Percentiles rank a stretch among this genome's conserved stretches.
phyloP scores from a whole-genome alignment of 2,888 invertebrate genomes.

The Hofmannophila pseudospretella region DNA sequence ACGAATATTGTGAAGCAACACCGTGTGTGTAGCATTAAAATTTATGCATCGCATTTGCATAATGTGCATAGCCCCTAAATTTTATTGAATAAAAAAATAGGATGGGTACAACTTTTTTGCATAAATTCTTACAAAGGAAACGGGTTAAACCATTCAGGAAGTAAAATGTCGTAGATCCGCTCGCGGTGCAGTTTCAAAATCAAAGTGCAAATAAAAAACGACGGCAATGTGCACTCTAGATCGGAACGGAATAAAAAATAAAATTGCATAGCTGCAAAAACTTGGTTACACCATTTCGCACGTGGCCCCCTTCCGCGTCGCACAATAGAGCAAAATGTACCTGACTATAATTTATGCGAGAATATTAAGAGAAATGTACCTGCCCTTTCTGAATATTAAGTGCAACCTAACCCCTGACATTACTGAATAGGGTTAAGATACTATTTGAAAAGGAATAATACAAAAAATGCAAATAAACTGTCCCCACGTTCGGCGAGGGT shows the following conservation, averaged over 20 bases:
- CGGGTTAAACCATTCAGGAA: slow-evolving; percentile 76
- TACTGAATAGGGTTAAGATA: slow-evolving; percentile 76
- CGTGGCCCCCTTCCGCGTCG: slow-evolving; percentile 42
- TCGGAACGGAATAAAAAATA: slow-evolving; percentile 27
- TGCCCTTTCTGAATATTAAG: slow-evolving; percentile 79
- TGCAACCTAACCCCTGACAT: slow-evolving; percentile 79
- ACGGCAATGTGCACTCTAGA: slow-evolving; percentile 27
- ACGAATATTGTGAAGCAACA: slow-evolving; percentile 26
- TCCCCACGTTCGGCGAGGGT: slow-evolving; percentile 63
- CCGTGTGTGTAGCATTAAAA: slow-evolving; percentile 50
- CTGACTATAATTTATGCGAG: slow-evolving; percentile 79
- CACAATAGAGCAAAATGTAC: slow-evolving; percentile 75
- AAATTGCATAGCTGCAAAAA: slow-evolving; percentile 27
- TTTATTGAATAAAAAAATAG: slow-evolving; percentile 79
- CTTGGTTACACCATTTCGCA: slow-evolving; percentile 38
- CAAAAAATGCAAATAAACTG: slow-evolving; percentile 77
- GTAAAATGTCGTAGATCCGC: slow-evolving; percentile 67
- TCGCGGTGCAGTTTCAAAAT: slow-evolving; percentile 37
- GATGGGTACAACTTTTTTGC: slow-evolving; percentile 79
- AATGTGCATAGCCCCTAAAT: slow-evolving; percentile 77
- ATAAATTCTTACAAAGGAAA: slow-evolving; percentile 78
- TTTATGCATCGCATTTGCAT: slow-evolving; percentile 78
- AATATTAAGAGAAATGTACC: slow-evolving; percentile 78
- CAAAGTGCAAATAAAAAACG: slow-evolving; percentile 30
- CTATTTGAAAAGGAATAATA: slow-evolving; percentile 74